Evolutionary conservation across 2,797 vertebrate species (phyloP).

Genomic region (Myotis myotis): DNA sequence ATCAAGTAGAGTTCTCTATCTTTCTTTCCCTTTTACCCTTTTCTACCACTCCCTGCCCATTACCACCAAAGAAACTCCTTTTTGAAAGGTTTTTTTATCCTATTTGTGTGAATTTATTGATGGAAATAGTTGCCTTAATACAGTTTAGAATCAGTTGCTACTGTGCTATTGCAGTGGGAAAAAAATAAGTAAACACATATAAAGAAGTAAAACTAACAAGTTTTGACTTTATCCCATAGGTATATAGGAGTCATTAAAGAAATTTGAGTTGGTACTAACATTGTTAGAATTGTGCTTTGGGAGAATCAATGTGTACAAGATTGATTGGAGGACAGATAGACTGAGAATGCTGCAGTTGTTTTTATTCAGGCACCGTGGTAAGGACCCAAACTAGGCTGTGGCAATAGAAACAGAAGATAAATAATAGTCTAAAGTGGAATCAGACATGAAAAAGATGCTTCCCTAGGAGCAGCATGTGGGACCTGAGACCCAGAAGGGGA

Average conservation of each 20-base stretch:
- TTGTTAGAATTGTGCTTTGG: conserved; percentile 9
- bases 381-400: background rate
- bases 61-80: background rate
- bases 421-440: background rate
- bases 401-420: conserved; percentile 11
- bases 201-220: conserved; percentile 9
- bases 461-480: background rate
- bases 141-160: background rate
- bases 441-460: conserved; percentile 16
- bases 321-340: background rate
- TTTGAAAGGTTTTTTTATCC: conserved; percentile 11
- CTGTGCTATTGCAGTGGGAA: background rate
- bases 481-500: background rate
- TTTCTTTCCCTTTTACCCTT: background rate
- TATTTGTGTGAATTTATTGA: background rate
- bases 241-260: background rate
- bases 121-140: background rate
- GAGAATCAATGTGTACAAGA: conserved; percentile 6
- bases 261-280: background rate
- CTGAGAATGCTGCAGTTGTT: background rate
- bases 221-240: conserved; percentile 16
- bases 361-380: conserved; percentile 6
- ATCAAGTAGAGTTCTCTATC: background rate
- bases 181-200: conserved; percentile 1
- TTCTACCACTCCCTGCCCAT: background rate